Percentiles rank a stretch among this genome's conserved stretches.
Evolutionary conservation across 2,113 vertebrate species (phyloP).

Genomic region (Gopherus flavomarginatus): DNA sequence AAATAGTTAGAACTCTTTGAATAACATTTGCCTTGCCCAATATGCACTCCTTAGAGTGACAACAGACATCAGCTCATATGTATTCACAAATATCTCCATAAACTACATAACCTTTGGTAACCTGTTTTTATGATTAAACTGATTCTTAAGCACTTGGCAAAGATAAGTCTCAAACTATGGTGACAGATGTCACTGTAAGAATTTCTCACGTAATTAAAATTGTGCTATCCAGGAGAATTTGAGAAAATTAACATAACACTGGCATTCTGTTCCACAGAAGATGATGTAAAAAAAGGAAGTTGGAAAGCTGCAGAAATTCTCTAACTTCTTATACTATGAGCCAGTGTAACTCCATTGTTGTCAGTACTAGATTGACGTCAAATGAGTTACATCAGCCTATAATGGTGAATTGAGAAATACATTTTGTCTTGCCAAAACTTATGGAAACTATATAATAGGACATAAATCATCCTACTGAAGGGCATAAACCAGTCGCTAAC

Average conservation of each 20-base stretch:
- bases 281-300: not conserved
- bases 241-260: not conserved
- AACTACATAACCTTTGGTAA: not conserved
- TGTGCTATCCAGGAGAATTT: not conserved
- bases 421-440: not conserved
- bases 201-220: not conserved
- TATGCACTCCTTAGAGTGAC: not conserved
- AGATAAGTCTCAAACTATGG: not conserved
- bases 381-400: not conserved
- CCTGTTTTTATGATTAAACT: not conserved
- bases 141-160: not conserved
- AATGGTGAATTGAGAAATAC: not conserved
- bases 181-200: not conserved
- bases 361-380: not conserved
- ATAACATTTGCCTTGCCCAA: not conserved
- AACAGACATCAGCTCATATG: rapidly evolving
- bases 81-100: not conserved
- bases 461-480: not conserved
- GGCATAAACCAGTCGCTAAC: not conserved
- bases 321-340: not conserved
- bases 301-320: not conserved
- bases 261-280: not conserved
- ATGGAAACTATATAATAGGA: not conserved
- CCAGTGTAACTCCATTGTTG: not conserved
- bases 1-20: not conserved